Conservation (phyloP, 2,888 invertebrate species). For the Cephus pygmeus region DNA sequence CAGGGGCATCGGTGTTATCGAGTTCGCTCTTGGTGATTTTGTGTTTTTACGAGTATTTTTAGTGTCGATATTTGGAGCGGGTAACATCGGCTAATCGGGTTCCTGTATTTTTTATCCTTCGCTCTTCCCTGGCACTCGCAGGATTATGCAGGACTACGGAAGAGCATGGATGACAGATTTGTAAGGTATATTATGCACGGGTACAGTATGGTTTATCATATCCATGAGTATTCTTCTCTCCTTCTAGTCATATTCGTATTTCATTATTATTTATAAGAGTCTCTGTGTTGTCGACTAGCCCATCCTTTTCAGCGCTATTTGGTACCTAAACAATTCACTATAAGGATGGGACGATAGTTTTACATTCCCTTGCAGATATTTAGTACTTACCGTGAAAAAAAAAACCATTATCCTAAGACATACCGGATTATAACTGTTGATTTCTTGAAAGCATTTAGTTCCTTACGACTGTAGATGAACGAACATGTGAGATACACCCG, state of each 20-base stretch:
- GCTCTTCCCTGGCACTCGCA: not conserved
- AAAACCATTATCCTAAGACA: not conserved
- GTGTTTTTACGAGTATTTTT: not conserved
- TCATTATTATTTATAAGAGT: conserved; percentile 47
- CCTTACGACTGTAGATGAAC: not conserved
- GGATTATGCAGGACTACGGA: not conserved
- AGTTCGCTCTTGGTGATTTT: not conserved
- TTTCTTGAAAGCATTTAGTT: conserved; percentile 3
- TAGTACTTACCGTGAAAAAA: not conserved
- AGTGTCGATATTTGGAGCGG: not conserved
- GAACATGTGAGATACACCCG: not conserved
- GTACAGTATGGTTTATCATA: conserved; percentile 24
- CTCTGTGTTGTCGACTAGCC: conserved; percentile 25
- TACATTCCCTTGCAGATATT: conserved; percentile 1
- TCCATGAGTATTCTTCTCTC: conserved; percentile 39
- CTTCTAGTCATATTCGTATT: conserved; percentile 55
- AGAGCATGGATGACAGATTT: not conserved
- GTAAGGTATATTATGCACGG: conserved; percentile 15
- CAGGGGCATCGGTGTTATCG: not conserved
- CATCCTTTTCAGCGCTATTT: conserved; percentile 27
- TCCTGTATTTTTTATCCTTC: not conserved
- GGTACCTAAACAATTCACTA: conserved; percentile 18
- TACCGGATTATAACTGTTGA: not conserved
- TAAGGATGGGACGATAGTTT: conserved; percentile 4
- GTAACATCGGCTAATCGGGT: not conserved